phyloP scores from a whole-genome alignment of 2,113 vertebrate species.

The Ia io region DNA sequence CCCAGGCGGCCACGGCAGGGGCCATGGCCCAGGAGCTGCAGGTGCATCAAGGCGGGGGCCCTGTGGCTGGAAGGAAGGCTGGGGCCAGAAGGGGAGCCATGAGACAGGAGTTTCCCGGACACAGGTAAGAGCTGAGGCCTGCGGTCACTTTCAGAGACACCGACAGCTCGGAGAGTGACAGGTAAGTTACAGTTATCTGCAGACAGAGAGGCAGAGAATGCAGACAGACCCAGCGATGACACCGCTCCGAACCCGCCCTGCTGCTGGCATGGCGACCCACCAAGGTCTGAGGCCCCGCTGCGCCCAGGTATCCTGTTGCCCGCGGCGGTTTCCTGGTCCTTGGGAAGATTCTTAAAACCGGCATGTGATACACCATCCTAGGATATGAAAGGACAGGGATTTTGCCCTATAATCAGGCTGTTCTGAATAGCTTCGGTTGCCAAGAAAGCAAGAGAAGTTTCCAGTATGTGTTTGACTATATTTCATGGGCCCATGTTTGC shows the following conservation, averaged over 20 bases:
- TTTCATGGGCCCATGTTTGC: neutral
- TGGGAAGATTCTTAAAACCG: neutral
- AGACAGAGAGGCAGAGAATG: neutral
- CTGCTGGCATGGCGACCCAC: neutral
- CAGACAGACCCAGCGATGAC: no score
- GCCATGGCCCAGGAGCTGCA: neutral
- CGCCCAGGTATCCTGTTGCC: neutral
- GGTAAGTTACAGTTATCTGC: no score
- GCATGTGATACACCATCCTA: neutral
- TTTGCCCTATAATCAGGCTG: neutral
- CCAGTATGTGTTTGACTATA: neutral
- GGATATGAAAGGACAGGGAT: neutral
- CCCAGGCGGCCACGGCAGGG: neutral
- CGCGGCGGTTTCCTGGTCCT: neutral
- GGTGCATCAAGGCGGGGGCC: no score
- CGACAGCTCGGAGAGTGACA: neutral
- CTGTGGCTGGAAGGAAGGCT: neutral
- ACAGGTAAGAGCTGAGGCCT: neutral
- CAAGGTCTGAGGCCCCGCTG: neutral
- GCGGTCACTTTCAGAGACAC: neutral
- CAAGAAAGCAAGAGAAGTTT: neutral
- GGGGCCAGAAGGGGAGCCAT: neutral
- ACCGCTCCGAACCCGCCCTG: neutral
- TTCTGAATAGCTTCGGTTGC: neutral
- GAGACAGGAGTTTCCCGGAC: neutral